These are phyloP conservation scores for Pandemis heparana DNA, from an alignment of 2,888 invertebrate genomes.

Conservation along the genomic window DNA sequence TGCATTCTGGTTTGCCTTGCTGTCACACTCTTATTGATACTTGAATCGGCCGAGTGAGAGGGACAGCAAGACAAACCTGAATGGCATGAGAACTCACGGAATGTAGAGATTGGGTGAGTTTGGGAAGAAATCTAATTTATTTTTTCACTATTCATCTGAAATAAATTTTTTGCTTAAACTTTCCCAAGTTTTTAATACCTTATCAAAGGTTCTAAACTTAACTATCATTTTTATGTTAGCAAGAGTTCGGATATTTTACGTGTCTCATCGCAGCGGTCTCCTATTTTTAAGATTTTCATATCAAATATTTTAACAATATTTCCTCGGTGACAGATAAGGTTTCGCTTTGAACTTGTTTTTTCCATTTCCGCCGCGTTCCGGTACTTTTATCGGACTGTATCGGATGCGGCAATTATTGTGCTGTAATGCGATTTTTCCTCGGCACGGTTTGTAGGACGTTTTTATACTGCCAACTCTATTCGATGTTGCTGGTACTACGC, in stretches of 20 bases:
- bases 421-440: constrained; percentile 10
- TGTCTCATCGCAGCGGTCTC: background rate
- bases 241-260: background rate
- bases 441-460: background rate
- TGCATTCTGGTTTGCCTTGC: too few species aligned
- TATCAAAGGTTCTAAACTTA: too few species aligned
- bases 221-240: background rate
- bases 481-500: background rate
- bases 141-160: too few species aligned
- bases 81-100: too few species aligned
- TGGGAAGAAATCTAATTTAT: too few species aligned
- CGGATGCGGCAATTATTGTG: constrained; percentile 22
- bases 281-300: background rate
- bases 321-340: background rate
- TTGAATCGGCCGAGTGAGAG: too few species aligned
- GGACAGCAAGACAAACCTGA: too few species aligned
- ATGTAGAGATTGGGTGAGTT: too few species aligned
- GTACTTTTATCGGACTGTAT: constrained; percentile 6
- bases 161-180: too few species aligned
- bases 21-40: too few species aligned
- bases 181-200: too few species aligned
- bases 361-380: background rate
- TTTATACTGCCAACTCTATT: background rate
- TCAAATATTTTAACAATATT: background rate
- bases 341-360: constrained; percentile 8